phyloP scores from a whole-genome alignment of 2,797 vertebrate genomes.

The Pelodytes ibericus region DNA sequence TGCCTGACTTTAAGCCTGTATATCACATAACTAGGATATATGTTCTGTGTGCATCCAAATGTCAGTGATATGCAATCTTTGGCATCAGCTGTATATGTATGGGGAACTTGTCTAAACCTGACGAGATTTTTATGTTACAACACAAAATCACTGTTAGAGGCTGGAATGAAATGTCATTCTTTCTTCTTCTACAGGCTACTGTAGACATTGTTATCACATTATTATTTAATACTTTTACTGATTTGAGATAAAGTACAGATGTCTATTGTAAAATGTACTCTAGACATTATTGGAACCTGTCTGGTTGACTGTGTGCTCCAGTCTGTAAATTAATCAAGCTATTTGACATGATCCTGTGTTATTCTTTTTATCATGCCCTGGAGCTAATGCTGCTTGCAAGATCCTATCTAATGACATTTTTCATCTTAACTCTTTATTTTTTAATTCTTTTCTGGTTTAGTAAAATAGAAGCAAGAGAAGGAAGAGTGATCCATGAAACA shows the following conservation, averaged over 20 bases:
- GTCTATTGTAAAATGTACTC: not conserved
- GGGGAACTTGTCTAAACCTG: constrained; percentile 16
- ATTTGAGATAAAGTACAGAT: constrained; percentile 30
- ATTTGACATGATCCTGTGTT: constrained; percentile 19
- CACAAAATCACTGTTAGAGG: constrained; percentile 3
- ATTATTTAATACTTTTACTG: constrained; percentile 32
- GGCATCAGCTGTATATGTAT: constrained; percentile 5
- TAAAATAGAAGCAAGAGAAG: no score
- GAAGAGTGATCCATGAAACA: no score
- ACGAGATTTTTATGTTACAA: constrained; percentile 2
- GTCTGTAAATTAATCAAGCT: constrained; percentile 10
- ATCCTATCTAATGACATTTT: not conserved
- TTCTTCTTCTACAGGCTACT: not conserved
- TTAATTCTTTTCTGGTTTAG: no score
- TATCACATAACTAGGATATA: constrained; percentile 15
- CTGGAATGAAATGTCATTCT: constrained; percentile 4
- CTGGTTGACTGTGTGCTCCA: constrained; percentile 14
- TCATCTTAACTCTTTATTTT: no score
- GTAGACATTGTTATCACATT: constrained; percentile 38
- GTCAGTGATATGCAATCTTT: not conserved
- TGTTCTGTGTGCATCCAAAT: constrained; percentile 12
- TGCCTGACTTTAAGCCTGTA: constrained; percentile 17
- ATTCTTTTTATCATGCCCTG: constrained; percentile 23
- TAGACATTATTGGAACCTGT: constrained; percentile 16
- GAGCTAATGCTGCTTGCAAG: not conserved